A percentile compares a stretch with the other conserved stretches of the same genome.
Conservation (phyloP, 2,797 vertebrate genomes). For the Podarcis lilfordi region DNA sequence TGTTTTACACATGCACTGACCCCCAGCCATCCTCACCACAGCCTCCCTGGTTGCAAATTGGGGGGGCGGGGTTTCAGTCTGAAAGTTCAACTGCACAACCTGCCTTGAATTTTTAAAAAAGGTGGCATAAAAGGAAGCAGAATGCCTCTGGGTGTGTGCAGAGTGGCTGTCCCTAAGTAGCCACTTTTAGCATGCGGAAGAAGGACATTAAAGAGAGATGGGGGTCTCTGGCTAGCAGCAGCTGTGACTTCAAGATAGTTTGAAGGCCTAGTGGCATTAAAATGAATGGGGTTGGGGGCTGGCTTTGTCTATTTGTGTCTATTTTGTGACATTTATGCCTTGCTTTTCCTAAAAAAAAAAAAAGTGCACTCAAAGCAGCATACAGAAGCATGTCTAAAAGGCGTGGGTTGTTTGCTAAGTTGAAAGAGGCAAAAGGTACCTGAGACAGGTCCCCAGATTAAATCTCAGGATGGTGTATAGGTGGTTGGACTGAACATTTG, state of each 20-base stretch:
- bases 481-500: neutral
- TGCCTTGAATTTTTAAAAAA: too few species aligned
- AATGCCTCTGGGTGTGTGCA: neutral
- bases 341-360: neutral
- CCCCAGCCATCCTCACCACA: rapidly evolving
- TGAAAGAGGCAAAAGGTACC: too few species aligned
- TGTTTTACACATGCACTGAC: neutral
- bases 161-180: neutral
- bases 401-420: too few species aligned
- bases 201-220: neutral
- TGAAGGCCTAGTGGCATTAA: neutral
- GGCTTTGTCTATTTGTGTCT: neutral
- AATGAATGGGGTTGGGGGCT: neutral
- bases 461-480: neutral
- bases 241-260: neutral
- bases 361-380: neutral
- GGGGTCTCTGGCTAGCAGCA: neutral
- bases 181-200: too few species aligned
- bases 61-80: too few species aligned
- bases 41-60: neutral
- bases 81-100: too few species aligned
- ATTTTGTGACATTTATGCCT: neutral
- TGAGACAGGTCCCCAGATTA: neutral
- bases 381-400: neutral
- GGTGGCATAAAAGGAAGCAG: too few species aligned